A percentile compares a stretch with the other conserved stretches of the same genome.
Evolutionary conservation across 2,113 vertebrate species (phyloP).

Genomic region (Narcine bancroftii): DNA sequence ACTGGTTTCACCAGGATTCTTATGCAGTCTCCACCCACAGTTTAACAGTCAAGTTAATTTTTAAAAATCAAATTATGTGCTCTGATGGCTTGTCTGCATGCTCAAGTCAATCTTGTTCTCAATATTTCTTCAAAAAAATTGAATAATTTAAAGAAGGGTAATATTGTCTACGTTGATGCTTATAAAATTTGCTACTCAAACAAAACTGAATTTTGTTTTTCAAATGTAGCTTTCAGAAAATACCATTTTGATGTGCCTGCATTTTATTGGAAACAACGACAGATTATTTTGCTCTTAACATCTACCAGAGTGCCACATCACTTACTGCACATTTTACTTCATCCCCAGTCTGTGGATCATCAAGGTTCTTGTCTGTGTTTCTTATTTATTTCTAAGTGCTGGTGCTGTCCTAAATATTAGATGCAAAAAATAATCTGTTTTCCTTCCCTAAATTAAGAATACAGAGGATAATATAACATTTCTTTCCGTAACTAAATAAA

Average conservation of each 20-base stretch:
- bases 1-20: slow-evolving; percentile 4
- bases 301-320: background rate
- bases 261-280: background rate
- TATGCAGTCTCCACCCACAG: slow-evolving; percentile 44
- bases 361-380: background rate
- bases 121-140: background rate
- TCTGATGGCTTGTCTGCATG: background rate
- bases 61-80: slow-evolving; percentile 44
- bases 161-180: background rate
- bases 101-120: background rate
- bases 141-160: background rate
- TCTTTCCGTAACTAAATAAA: background rate
- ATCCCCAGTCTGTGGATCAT: background rate
- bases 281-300: background rate
- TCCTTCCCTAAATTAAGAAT: background rate
- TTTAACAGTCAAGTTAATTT: slow-evolving; percentile 59
- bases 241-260: background rate
- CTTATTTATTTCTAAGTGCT: background rate
- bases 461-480: background rate
- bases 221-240: background rate
- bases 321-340: background rate
- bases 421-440: background rate
- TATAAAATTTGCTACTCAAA: background rate
- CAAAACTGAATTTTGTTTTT: background rate
- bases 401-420: background rate